Evolutionary conservation across 2,888 invertebrate genomes (phyloP).

Genomic region (Microctonus brassicae): DNA sequence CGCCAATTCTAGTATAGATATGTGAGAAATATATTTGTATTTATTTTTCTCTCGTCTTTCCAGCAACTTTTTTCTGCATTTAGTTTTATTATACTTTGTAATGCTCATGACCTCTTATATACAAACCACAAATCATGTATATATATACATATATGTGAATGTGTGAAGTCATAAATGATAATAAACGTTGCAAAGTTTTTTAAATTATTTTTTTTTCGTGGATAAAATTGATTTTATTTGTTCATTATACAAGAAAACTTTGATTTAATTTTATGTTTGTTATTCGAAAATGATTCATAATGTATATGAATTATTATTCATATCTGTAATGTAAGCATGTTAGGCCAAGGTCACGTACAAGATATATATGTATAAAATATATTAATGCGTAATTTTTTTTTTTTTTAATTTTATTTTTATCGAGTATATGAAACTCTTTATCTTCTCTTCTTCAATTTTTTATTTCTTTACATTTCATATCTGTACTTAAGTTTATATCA

Average conservation of each 20-base stretch:
- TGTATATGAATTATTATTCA: not conserved
- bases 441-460: slow-evolving; percentile 5
- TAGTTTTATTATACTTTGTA: not conserved
- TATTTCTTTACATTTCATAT: slow-evolving; percentile 1
- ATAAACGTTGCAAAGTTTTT: too few species aligned
- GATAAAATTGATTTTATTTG: too few species aligned
- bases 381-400: too few species aligned
- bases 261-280: not conserved
- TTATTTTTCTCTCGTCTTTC: slow-evolving; percentile 4
- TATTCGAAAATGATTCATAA: not conserved
- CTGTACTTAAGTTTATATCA: slow-evolving; percentile 10
- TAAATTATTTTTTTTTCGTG: too few species aligned
- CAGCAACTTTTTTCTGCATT: not conserved
- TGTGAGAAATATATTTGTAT: not conserved
- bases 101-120: too few species aligned
- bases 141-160: too few species aligned
- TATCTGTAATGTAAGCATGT: slow-evolving; percentile 9
- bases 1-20: slow-evolving; percentile 27
- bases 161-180: too few species aligned
- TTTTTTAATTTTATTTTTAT: not conserved
- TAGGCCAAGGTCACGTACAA: not conserved
- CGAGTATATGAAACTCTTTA: not conserved
- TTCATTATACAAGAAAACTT: not conserved
- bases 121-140: too few species aligned
- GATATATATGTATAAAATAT: not conserved